Percentiles rank a stretch among this genome's conserved stretches.
Conservation (phyloP, 2,888 invertebrate genomes). For the Alitta virens region DNA sequence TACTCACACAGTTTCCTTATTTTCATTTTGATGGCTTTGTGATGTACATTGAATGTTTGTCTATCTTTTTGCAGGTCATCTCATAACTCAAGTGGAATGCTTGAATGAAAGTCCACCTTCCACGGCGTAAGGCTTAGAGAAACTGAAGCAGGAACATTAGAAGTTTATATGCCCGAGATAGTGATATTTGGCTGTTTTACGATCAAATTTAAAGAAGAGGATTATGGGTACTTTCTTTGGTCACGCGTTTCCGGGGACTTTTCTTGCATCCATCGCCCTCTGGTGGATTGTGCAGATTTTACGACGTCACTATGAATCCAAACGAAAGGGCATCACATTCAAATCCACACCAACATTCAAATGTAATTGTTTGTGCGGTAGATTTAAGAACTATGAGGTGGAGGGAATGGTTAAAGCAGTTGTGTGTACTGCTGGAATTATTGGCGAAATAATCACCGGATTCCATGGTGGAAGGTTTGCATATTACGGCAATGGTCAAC, state of each 20-base stretch:
- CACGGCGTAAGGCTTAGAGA: no score
- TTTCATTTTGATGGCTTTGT: no score
- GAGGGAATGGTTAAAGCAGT: conserved; percentile 46
- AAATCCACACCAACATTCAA: conserved; percentile 19
- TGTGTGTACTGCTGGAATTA: conserved; percentile 42
- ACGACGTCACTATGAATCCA: conserved; percentile 38
- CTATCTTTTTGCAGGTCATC: no score
- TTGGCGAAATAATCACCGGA: conserved; percentile 53
- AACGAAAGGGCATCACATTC: conserved; percentile 26
- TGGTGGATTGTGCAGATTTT: conserved; percentile 49
- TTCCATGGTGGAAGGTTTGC: conserved; percentile 51
- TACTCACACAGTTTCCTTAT: no score
- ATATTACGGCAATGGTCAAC: conserved; percentile 58
- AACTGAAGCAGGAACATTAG: no score
- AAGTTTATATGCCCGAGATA: no score
- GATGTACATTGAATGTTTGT: no score
- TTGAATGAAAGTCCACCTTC: no score
- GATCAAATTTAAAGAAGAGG: neutral
- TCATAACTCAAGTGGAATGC: no score
- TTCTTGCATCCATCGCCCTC: conserved; percentile 48
- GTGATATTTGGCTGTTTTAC: no score
- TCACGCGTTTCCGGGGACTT: conserved; percentile 59
- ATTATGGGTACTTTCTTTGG: conserved; percentile 58
- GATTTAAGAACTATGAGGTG: conserved; percentile 30
- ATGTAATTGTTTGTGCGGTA: conserved; percentile 35